Evolutionary conservation across 2,888 invertebrate species (phyloP).

Genomic region (Drosophila neotestacea): DNA sequence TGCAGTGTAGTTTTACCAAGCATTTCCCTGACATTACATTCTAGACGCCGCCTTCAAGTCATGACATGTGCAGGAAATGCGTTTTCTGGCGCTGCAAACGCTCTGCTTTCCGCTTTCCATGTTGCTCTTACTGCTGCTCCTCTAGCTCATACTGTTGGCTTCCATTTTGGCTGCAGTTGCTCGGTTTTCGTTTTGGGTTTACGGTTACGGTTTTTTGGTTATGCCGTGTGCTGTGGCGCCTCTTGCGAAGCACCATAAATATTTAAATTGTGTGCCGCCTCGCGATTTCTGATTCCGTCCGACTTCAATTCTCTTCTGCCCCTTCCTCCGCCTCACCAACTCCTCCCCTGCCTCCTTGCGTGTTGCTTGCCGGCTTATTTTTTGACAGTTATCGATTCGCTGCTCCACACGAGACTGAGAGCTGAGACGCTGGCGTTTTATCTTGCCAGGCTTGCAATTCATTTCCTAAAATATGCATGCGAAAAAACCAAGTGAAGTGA

Average conservation of each 20-base stretch:
- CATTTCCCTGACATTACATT: conserved; percentile 16
- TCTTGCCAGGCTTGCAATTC: conserved; percentile 72
- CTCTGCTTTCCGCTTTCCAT: conserved; percentile 6
- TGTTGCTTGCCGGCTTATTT: conserved; percentile 78
- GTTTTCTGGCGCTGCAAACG: conserved; percentile 67
- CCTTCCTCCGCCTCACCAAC: too few species aligned
- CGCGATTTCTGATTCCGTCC: conserved; percentile 47
- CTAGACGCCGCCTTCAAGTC: conserved; percentile 54
- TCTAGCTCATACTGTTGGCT: not conserved
- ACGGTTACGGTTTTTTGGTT: conserved; percentile 79
- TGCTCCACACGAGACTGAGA: conserved; percentile 51
- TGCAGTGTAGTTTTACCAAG: not conserved
- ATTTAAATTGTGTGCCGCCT: conserved; percentile 81
- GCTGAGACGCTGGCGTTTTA: conserved; percentile 59
- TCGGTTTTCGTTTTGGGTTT: conserved; percentile 67
- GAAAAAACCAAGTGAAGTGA: conserved; percentile 21
- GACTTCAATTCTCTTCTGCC: not conserved
- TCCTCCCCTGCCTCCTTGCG: conserved; percentile 37
- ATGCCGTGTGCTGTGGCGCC: conserved; percentile 71
- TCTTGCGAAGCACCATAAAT: conserved; percentile 76
- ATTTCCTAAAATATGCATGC: conserved; percentile 79
- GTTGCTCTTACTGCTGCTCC: not conserved
- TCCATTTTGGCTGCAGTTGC: conserved; percentile 45
- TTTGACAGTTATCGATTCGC: conserved; percentile 84
- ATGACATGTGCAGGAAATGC: conserved; percentile 80